These are phyloP conservation scores for Spheniscus humboldti DNA, from an alignment of 2,797 vertebrate species.

Conservation along the genomic window DNA sequence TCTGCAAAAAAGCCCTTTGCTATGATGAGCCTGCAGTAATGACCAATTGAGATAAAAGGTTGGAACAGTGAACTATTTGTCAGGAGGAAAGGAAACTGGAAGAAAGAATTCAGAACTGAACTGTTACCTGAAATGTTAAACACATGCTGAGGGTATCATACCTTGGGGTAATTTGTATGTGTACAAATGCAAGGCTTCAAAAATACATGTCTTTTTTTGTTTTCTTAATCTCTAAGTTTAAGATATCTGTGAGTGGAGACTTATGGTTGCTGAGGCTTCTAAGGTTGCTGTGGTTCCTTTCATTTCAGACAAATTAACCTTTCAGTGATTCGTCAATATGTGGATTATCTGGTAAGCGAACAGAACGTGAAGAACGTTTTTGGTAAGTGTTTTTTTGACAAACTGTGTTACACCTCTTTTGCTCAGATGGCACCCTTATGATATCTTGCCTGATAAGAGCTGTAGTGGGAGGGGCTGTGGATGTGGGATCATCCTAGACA, in stretches of 20 bases:
- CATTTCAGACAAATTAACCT: constrained; percentile 85
- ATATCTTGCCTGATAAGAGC: not conserved
- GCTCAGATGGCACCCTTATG: not conserved
- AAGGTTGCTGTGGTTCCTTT: not conserved
- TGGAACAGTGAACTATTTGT: not conserved
- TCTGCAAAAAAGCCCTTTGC: not conserved
- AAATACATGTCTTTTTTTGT: not conserved
- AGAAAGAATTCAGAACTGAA: not conserved
- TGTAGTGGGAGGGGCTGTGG: not conserved
- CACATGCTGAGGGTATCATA: not conserved
- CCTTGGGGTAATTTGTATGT: not conserved
- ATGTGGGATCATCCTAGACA: not conserved
- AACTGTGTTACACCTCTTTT: not conserved
- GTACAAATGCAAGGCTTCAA: not conserved
- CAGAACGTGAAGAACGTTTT: constrained; percentile 88
- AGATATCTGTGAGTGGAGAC: not conserved
- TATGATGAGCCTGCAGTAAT: not conserved
- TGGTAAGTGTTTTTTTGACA: constrained; percentile 78
- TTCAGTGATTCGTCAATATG: constrained; percentile 80
- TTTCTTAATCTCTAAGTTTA: not conserved
- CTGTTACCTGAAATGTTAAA: not conserved
- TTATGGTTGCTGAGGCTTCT: not conserved
- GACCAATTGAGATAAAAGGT: not conserved
- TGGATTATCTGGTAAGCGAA: constrained; percentile 84
- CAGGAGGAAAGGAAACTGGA: not conserved